Evolutionary conservation across 2,113 vertebrate species (phyloP).

Genomic region (Synodontis membranacea): DNA sequence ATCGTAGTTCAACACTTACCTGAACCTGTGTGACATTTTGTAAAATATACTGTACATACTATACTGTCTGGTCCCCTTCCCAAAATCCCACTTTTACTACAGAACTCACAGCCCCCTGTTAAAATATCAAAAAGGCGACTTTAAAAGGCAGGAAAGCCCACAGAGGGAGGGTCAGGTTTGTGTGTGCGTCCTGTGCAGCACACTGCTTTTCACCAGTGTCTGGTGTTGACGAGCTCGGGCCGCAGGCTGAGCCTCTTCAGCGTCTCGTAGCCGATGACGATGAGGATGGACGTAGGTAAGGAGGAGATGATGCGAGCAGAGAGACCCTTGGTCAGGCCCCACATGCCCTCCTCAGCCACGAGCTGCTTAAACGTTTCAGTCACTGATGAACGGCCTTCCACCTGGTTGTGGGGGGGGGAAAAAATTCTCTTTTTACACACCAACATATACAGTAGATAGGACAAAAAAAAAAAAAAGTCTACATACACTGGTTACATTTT

Average conservation of each 20-base stretch:
- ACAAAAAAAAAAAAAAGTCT: neutral
- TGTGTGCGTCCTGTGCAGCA: neutral
- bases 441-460: neutral
- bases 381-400: slow-evolving; percentile 89
- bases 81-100: neutral
- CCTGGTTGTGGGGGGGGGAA: slow-evolving; percentile 65
- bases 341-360: slow-evolving; percentile 85
- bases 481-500: neutral
- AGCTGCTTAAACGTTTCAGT: slow-evolving; percentile 88
- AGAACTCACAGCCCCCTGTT: neutral
- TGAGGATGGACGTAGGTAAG: slow-evolving; percentile 87
- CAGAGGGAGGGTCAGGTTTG: neutral
- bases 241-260: slow-evolving; percentile 95
- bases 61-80: slow-evolving; percentile 33
- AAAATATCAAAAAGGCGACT: slow-evolving; percentile 26
- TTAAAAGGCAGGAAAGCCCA: slow-evolving; percentile 10
- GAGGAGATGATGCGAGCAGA: slow-evolving; percentile 92
- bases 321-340: slow-evolving; percentile 90
- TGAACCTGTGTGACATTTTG: no score
- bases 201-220: slow-evolving; percentile 81
- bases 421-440: neutral
- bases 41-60: neutral
- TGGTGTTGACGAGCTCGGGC: slow-evolving; percentile 84
- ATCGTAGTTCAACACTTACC: neutral
- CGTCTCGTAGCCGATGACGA: slow-evolving; percentile 94